Evolutionary conservation across 2,113 vertebrate genomes (phyloP).

Genomic region (Eulacestoma nigropectus): DNA sequence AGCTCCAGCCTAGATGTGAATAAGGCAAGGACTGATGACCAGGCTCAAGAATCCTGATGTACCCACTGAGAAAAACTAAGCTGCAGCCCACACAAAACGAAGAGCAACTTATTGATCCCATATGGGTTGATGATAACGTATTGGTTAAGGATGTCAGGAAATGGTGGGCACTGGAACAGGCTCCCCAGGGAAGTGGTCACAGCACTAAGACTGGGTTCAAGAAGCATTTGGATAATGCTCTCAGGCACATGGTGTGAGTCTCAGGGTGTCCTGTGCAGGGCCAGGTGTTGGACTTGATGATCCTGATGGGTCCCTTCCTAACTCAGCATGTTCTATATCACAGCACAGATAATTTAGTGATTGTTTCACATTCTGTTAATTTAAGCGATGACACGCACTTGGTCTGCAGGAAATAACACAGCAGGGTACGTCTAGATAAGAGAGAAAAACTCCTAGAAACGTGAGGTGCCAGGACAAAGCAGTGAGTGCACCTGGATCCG

Average conservation of each 20-base stretch:
- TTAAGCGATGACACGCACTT: neutral
- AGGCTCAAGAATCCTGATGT: neutral
- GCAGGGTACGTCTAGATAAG: fast-evolving
- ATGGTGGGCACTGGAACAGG: neutral
- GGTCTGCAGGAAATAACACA: neutral
- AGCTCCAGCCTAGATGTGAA: neutral
- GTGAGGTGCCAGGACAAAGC: neutral
- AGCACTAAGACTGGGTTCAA: neutral
- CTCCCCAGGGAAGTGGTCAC: neutral
- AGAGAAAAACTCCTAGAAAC: neutral
- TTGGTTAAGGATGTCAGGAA: neutral
- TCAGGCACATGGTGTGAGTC: neutral
- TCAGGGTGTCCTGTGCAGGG: neutral
- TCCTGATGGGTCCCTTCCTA: neutral
- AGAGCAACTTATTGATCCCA: neutral
- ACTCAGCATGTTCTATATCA: neutral
- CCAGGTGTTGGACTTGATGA: neutral
- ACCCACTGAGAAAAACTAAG: neutral
- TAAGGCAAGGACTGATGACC: neutral
- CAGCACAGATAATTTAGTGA: neutral
- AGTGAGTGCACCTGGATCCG: fast-evolving
- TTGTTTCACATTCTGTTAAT: neutral
- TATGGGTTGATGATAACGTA: neutral
- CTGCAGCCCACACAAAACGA: neutral
- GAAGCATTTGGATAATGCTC: neutral